Evolutionary conservation across 2,113 vertebrate genomes (phyloP).

Genomic region (Tupaia chinensis): DNA sequence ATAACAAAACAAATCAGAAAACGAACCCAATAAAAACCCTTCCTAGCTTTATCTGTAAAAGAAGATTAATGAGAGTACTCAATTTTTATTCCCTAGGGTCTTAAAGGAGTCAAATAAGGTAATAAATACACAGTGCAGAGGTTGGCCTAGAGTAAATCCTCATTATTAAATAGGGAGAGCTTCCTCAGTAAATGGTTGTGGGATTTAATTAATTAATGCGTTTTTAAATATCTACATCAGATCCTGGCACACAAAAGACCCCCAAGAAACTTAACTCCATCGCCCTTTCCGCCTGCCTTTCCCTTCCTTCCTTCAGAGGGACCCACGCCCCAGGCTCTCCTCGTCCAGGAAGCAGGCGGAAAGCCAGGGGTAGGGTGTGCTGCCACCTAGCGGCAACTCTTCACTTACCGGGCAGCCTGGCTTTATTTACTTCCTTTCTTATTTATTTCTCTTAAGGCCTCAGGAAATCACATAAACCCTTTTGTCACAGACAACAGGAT

Average conservation of each 20-base stretch:
- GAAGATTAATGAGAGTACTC: background rate
- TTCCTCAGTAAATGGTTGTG: background rate
- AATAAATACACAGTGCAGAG: background rate
- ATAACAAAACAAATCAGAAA: no score
- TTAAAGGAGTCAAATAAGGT: background rate
- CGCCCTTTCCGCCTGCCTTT: background rate
- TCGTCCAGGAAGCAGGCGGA: background rate
- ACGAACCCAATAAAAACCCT: no score
- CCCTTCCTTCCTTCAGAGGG: background rate
- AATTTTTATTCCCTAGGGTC: background rate
- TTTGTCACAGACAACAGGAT: slow-evolving; percentile 24
- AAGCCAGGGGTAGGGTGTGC: background rate
- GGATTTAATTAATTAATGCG: background rate
- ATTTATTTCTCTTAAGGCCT: background rate
- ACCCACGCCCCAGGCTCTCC: no score
- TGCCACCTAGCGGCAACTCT: slow-evolving; percentile 14
- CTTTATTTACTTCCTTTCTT: background rate
- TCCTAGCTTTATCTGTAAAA: background rate
- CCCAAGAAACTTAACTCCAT: background rate
- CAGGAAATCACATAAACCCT: slow-evolving; percentile 27
- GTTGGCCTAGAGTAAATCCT: background rate
- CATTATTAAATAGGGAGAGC: background rate
- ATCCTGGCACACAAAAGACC: background rate
- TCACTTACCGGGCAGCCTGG: background rate
- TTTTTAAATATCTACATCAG: background rate